Evolutionary conservation across 1,140 invertebrate species (phyloP), one percentile per base, ranked within the genome.

Genomic region (Drosophila ambigua): DNA sequence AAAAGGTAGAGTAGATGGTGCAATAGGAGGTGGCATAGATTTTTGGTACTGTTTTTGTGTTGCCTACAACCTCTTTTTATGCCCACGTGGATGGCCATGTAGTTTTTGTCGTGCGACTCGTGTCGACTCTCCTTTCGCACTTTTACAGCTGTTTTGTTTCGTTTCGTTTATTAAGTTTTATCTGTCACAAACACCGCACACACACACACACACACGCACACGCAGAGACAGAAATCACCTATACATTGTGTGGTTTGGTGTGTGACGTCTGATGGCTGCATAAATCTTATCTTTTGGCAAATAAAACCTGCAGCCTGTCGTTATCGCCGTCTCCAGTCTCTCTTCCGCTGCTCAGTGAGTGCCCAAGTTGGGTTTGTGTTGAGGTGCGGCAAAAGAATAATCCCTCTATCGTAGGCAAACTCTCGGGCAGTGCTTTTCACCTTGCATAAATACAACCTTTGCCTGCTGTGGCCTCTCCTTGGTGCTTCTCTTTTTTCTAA

Each of bases 151-250:
- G 41, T 28, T 59, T 16, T 28, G 26, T 39, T 39, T 58, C 62
- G 54, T 83, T 83, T 84, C 62, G 54, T 83, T 83, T 84, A 59
- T 72, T 75, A 63, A 75, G 68, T 61, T 83, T 77, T 58, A 75
- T 63, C 61, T 72, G 79, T 75, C 57, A 53, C 43, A 72, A 31
- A 72, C 57, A n/a, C n/a, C n/a, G n/a, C n/a, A n/a, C n/a, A n/a
- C n/a, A n/a, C n/a, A 45, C 67, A 49, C 53, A 71, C 49, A 7
- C 28, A 8, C 28, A 31, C 7, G 8, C 28, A 9, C 28, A 31
- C 7, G 0, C 7, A 2, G 3, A 31, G 1, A 20, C 16, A 0
- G 2, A 0, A 6, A 7, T 7, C 28, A 9, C 0, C 0, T 1
- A 4, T 11, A 39, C 35, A 39, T 11, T 11, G 35, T 39, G 35